Evolutionary conservation across 2,113 vertebrate species (phyloP).

Genomic region (Eonycteris spelaea): DNA sequence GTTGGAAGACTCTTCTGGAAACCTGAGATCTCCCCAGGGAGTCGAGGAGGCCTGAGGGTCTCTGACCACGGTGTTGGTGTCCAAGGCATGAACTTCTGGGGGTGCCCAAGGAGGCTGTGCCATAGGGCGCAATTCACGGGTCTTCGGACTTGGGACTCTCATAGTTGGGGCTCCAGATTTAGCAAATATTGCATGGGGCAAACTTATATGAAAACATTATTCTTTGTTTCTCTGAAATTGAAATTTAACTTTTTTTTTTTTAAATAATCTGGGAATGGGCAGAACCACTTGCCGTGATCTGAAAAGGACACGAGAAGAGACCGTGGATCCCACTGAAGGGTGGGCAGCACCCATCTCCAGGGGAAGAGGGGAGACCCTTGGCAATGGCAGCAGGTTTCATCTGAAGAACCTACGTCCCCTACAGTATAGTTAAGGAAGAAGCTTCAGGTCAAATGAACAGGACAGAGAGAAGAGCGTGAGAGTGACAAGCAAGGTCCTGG

Average conservation of each 20-base stretch:
- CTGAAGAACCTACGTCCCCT: not conserved
- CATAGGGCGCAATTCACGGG: fast-evolving
- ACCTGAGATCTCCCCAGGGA: not conserved
- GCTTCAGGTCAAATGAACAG: not conserved
- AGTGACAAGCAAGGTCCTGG: not conserved
- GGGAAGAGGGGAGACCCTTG: no score
- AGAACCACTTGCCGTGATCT: not conserved
- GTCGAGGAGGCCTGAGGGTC: not conserved
- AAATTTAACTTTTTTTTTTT: not conserved
- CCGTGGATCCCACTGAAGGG: no score
- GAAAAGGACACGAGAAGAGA: not conserved
- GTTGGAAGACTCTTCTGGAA: not conserved
- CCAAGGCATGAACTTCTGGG: not conserved
- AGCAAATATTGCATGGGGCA: not conserved
- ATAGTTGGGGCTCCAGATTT: not conserved
- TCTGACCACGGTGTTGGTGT: fast-evolving
- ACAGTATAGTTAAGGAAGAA: not conserved
- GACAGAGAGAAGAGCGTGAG: no score
- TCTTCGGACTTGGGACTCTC: not conserved
- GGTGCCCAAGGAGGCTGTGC: not conserved
- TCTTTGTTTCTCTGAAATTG: not conserved
- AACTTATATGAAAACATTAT: not conserved
- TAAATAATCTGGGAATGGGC: not conserved
- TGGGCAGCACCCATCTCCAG: not conserved
- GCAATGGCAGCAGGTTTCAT: not conserved